Base-by-base conservation (phyloP, 2,113 vertebrate genomes). In the Nyctibius bracteatus region DNA sequence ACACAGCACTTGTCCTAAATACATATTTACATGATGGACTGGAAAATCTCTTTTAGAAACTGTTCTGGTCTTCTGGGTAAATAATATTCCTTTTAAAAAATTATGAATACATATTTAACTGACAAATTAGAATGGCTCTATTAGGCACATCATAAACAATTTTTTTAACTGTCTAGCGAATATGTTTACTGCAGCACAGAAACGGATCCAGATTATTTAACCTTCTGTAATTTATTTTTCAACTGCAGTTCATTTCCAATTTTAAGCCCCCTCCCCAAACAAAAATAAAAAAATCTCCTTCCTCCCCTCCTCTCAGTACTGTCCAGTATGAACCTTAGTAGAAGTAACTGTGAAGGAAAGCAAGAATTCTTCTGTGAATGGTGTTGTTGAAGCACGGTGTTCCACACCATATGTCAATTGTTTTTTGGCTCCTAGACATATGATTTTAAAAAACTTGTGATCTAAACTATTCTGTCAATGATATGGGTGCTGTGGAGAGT, bases 11-110 rank as follows among this genome's bases (percentile, higher is more conserved):
- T 97, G 95, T 93, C 96, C 96, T 96, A 97, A 97, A 97, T 97
- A 97, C 96, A 97, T 97, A 97, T 97, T 97, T 97, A 97, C 94
- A 96, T 88, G 93, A 90, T 77, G 88, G 92, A 86, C 95, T 97
- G 89, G 59, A 92, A 95, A 95, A 91, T 52, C 90, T 95, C 88
- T 95, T 96, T 95, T 66, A 96, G 94, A 94, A 93, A 95, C 79
- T 81, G 81, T 92, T 96, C 87, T 75, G 72, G 90, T 94, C 95
- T 95, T 95, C 85, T 96, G 96, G 90, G 90, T 90, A 91, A 97
- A 95, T 95, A 92, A 93, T 58, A 92, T 71, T 90, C 81, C 90
- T 96, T 94, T 97, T 88, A 94, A 96, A 97, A 90, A 94, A 97
- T 97, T 92, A 94, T 94, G 86, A 94, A 90, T 94, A 88, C 85